Percentiles rank a stretch among this genome's conserved stretches.
Conservation (phyloP, 2,888 invertebrate genomes). For the Lasioglossum lativentre region DNA sequence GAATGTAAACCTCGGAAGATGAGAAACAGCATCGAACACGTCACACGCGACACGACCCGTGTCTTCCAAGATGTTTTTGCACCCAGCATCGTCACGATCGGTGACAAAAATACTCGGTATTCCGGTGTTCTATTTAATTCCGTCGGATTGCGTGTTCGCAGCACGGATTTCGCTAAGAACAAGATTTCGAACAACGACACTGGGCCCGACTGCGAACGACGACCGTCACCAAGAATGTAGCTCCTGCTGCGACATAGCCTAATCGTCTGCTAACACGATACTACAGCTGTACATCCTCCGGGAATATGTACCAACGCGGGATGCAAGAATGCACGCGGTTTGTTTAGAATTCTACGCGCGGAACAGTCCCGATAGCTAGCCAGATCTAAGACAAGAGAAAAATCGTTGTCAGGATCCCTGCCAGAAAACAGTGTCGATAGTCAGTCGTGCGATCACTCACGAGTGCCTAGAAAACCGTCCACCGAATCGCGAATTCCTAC, state of each 20-base stretch:
- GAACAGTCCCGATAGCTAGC: neutral
- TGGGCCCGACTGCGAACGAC: conserved; percentile 27
- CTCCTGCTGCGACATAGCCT: neutral
- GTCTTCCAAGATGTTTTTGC: conserved; percentile 12
- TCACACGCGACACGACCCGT: conserved; percentile 2
- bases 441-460: neutral
- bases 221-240: conserved; percentile 31
- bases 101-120: neutral
- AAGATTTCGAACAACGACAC: conserved; percentile 37
- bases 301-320: conserved; percentile 4
- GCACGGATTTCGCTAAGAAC: conserved; percentile 11
- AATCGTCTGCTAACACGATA: conserved; percentile 6
- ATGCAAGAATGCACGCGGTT: conserved; percentile 16
- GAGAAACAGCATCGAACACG: neutral
- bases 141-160: neutral
- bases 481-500: neutral
- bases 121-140: conserved; percentile 12
- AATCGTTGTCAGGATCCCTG: neutral
- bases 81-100: conserved; percentile 1
- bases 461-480: neutral
- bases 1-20: conserved; percentile 6
- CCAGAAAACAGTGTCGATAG: conserved; percentile 2
- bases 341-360: conserved; percentile 1
- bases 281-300: neutral
- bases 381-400: neutral